Evolutionary conservation across 2,888 invertebrate genomes (phyloP), one percentile per base, ranked within the genome.

Genomic region (Nineta flava): DNA sequence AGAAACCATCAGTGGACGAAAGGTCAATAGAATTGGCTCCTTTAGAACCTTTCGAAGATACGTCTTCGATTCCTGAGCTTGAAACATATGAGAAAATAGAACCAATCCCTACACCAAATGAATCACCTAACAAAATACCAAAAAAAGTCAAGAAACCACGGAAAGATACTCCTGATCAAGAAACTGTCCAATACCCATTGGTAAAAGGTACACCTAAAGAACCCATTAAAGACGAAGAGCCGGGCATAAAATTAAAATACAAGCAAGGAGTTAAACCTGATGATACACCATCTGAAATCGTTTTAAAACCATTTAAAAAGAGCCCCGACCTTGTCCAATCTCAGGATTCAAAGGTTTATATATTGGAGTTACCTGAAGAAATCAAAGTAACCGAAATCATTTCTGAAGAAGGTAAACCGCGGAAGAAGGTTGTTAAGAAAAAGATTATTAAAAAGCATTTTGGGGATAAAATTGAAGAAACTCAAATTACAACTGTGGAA

Each of bases 131-230:
- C 50, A 9, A 58, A 53, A 51, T 57, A 58, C 49, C 60, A 55
- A 50, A 55, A 55, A 59, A 58, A 50, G 32, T 66, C 66, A 59
- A 62, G 32, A 44, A 19, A 26, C 9, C 13, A 9, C 2, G 2
- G 12, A 67, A 68, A 49, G 48, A 59, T 2, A 61, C 64, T 40
- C 62, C 62, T 1, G 64, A 65, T 53, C 66, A 64, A 46, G 69
- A 73, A 55, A 63, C 62, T 1, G 62, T 64, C 40, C 59, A 68
- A 53, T 59, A 63, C 5, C 62, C 68, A 43, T 67, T 71, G 19
- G 61, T 69, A 57, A 59, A 69, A 60, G 58, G 70, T 19, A 60
- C 65, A 47, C 67, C 68, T 42, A 59, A 58, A 13, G 56, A 57
- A 41, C 53, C 49, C 2, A 57, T 62, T 58, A 57, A 62, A 53